Base-by-base conservation (phyloP, 2,797 vertebrate genomes). In the Anas bahamensis region DNA sequence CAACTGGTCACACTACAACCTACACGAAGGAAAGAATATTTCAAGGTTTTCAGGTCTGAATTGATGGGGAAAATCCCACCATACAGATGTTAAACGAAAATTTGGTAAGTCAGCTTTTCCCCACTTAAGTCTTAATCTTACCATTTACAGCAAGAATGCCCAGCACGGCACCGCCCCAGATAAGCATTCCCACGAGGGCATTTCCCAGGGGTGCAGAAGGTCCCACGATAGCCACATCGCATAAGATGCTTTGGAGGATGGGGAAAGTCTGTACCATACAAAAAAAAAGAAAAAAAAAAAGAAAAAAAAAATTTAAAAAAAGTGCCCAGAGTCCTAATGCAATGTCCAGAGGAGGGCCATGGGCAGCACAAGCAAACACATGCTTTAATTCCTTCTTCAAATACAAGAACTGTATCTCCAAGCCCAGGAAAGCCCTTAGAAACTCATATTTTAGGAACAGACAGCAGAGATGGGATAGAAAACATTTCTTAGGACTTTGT, bases 191-290 rank as follows among this genome's bases (percentile, higher is more conserved):
- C 95, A 50, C 5, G 85, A 56, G 96, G 96, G 79, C 95, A 96
- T 31, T 2, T 6, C 37, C 94, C 87, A 66, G 29, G 90, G 41
- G 4, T 4, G 73, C 96, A 96, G 92, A 94, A 96, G 44, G 92
- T 96, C 63, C 96, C 94, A 63, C 91, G 94, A 55, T 95, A 96
- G 4, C 95, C 96, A 70, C 96, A 96, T 73, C 24, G 6, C 21
- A 93, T 57, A 5, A 37, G 15, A 71, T 6, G 6, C 6, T 31
- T 33, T 35, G 19, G 1, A 18, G 14, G 23, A 35, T 1, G 31
- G 68, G 22, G 6, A 63, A 92, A 90, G 53, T 69, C 90, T 93
- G 78, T 15, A 2, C 24, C 82, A 48, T 55, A 22, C 7, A 69
- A 65, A 53, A 31, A 31, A 35, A 35, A 35, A 35, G 9, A 33